Conservation (phyloP, 2,113 vertebrate genomes). For the Xiphophorus couchianus region DNA sequence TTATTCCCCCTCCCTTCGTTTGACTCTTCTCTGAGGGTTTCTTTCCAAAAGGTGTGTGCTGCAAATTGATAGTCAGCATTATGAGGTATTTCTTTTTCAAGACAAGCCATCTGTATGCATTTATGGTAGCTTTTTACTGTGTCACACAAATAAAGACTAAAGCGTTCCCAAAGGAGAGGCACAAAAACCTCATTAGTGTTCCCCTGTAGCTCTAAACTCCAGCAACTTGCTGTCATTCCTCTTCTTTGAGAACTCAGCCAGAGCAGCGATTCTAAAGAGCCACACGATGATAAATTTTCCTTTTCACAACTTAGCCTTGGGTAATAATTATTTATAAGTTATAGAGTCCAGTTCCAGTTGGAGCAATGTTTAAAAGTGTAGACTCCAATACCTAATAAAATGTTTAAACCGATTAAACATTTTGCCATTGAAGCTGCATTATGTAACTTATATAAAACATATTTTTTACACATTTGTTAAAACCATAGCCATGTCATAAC, state of each 20-base stretch:
- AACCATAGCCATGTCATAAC: too few relatives aligned
- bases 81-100: not conserved
- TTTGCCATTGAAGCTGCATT: too few relatives aligned
- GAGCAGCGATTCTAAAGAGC: not conserved
- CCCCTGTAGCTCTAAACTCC: not conserved
- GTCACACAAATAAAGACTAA: not conserved
- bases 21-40: not conserved
- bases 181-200: not conserved
- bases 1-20: constrained; percentile 7
- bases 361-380: not conserved
- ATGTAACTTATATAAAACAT: too few relatives aligned
- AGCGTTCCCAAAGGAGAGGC: not conserved
- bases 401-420: too few relatives aligned
- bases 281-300: not conserved
- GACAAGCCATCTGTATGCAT: not conserved
- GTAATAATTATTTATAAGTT: not conserved
- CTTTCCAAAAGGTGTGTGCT: not conserved
- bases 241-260: not conserved
- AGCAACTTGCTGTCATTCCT: not conserved
- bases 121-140: not conserved
- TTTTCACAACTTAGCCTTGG: not conserved
- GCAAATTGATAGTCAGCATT: too few relatives aligned
- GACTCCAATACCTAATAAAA: too few relatives aligned
- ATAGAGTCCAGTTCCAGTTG: not conserved
- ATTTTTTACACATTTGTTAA: too few relatives aligned